These are phyloP conservation scores for Menidia menidia DNA, from an alignment of 2,797 vertebrate genomes.

Conservation along the genomic window DNA sequence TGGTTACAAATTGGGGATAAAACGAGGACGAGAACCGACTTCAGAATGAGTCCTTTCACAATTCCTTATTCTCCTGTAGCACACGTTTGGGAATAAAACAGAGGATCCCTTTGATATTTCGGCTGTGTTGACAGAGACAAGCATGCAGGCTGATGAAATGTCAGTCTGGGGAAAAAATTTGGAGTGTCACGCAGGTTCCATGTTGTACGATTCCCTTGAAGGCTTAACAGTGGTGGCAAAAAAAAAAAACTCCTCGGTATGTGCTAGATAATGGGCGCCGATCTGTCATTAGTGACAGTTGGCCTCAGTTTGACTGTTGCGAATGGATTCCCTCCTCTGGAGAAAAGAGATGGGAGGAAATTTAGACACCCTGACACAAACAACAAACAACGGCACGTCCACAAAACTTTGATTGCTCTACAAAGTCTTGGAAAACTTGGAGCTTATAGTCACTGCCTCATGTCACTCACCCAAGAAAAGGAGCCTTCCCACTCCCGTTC, in stretches of 20 bases:
- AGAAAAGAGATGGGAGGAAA: slow-evolving; percentile 11
- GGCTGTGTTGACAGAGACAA: slow-evolving; percentile 36
- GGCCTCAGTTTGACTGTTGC: slow-evolving; percentile 93
- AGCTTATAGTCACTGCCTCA: not conserved
- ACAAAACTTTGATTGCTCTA: not conserved
- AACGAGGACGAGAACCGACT: slow-evolving; percentile 17
- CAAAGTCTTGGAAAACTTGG: not conserved
- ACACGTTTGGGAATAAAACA: not conserved
- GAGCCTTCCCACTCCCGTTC: slow-evolving; percentile 88
- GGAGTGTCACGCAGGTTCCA: slow-evolving; percentile 27
- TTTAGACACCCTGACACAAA: not conserved
- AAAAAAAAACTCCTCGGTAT: slow-evolving; percentile 15
- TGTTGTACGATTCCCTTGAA: slow-evolving; percentile 34
- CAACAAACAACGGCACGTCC: not conserved
- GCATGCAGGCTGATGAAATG: slow-evolving; percentile 60
- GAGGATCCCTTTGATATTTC: slow-evolving; percentile 28
- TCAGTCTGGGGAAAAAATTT: slow-evolving; percentile 33
- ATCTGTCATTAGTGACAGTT: slow-evolving; percentile 95
- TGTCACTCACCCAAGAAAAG: slow-evolving; percentile 91
- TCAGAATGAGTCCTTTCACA: slow-evolving; percentile 23
- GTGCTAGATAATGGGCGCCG: slow-evolving; percentile 86
- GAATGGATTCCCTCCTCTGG: slow-evolving; percentile 95
- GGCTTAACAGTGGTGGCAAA: slow-evolving; percentile 45
- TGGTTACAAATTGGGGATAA: not conserved
- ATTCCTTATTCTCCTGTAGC: slow-evolving; percentile 3